phyloP scores from a whole-genome alignment of 2,113 vertebrate genomes.

The Pyrgilauda ruficollis region DNA sequence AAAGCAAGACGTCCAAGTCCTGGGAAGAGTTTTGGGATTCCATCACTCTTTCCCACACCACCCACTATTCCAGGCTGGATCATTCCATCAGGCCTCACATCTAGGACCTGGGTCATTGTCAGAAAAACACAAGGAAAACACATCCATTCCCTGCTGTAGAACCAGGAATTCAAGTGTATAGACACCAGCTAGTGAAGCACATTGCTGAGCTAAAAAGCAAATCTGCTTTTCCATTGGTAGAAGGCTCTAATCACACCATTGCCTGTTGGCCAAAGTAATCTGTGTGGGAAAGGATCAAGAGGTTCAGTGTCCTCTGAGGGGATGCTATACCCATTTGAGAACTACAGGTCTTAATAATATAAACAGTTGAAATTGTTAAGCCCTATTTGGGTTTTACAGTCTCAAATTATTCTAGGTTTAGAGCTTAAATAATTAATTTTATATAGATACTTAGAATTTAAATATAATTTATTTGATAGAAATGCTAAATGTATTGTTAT shows the following conservation, averaged over 20 bases:
- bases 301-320: not conserved
- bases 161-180: not conserved
- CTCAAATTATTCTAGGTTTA: not conserved
- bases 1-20: not conserved
- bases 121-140: not conserved
- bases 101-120: not conserved
- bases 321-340: not conserved
- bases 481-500: not conserved
- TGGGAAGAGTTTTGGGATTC: not conserved
- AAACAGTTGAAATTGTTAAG: not conserved
- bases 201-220: not conserved
- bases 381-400: not conserved
- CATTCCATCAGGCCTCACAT: not conserved
- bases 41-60: not conserved
- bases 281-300: not conserved
- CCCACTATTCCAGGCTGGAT: not conserved
- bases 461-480: conserved; percentile 38
- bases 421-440: conserved; percentile 4
- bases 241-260: not conserved
- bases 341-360: not conserved
- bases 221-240: not conserved
- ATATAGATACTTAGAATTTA: not conserved
- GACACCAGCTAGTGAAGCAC: not conserved
- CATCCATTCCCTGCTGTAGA: not conserved
- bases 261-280: not conserved